These are phyloP conservation scores for Sebastes itinus DNA, from an alignment of 2,797 vertebrate genomes.

Conservation along the genomic window DNA sequence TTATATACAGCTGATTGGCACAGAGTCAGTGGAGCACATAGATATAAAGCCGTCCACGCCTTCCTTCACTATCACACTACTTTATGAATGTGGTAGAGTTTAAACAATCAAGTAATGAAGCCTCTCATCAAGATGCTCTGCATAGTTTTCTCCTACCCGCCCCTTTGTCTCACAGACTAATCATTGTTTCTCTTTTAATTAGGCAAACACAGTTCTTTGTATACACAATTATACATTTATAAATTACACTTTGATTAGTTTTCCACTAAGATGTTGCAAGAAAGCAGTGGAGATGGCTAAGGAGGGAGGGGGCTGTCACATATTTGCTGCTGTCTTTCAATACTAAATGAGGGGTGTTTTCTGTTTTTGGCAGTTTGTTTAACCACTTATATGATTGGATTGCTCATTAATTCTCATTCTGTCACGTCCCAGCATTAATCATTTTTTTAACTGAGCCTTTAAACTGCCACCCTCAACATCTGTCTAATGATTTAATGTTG, in stretches of 20 bases:
- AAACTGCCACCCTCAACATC: conserved; percentile 62
- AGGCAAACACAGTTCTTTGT: conserved; percentile 34
- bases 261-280: conserved; percentile 52
- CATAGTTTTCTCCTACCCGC: background rate
- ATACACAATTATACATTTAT: conserved; percentile 34
- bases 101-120: conserved; percentile 42
- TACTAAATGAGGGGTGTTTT: conserved; percentile 58
- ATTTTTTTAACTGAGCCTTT: conserved; percentile 51
- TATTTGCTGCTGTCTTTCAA: conserved; percentile 61
- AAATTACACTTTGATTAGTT: conserved; percentile 63
- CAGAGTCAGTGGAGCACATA: conserved; percentile 14
- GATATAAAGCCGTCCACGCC: background rate
- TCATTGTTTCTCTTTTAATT: conserved; percentile 54
- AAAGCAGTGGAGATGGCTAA: conserved; percentile 29
- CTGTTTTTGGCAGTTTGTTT: conserved; percentile 57
- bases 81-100: background rate
- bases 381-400: conserved; percentile 73
- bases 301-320: conserved; percentile 36
- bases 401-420: conserved; percentile 64
- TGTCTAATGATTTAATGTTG: conserved; percentile 67
- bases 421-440: conserved; percentile 67
- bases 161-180: conserved; percentile 30
- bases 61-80: background rate
- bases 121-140: conserved; percentile 37
- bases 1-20: conserved; percentile 57